These are phyloP conservation scores for Pollachius pollachius DNA, from an alignment of 2,113 vertebrate species.

Conservation along the genomic window DNA sequence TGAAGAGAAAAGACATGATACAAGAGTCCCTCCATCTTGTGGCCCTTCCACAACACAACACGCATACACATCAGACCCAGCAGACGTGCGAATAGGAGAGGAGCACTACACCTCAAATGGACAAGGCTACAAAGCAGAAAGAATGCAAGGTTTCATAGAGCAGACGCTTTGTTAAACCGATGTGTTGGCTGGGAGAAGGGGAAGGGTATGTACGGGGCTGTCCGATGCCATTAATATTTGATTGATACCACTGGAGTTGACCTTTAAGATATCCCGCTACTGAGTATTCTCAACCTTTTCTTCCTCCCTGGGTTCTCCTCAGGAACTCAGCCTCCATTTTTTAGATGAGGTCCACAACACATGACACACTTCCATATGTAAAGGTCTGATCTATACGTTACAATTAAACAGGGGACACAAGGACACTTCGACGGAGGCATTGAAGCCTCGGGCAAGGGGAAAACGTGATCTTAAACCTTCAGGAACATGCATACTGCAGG, in stretches of 20 bases:
- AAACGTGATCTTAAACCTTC: no score
- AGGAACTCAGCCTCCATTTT: constrained; percentile 23
- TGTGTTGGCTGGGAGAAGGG: constrained; percentile 48
- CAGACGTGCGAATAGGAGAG: neutral
- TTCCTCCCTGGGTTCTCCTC: constrained; percentile 35
- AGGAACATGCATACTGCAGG: no score
- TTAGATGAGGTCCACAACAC: constrained; percentile 15
- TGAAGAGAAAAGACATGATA: constrained; percentile 41
- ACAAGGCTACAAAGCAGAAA: constrained; percentile 7
- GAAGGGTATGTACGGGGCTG: constrained; percentile 7
- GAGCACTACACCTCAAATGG: neutral
- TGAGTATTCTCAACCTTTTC: constrained; percentile 61
- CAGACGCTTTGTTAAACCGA: constrained; percentile 36
- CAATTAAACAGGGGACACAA: neutral
- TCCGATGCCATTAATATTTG: constrained; percentile 64
- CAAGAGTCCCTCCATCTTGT: no score
- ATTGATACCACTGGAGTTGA: constrained; percentile 57
- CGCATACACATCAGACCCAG: neutral
- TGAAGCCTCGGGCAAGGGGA: no score
- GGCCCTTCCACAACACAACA: neutral
- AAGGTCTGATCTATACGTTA: neutral
- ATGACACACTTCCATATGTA: neutral
- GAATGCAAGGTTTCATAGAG: constrained; percentile 11
- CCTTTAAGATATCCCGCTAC: constrained; percentile 63
- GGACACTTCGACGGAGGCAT: no score